Evolutionary conservation across 2,113 vertebrate species (phyloP).

Genomic region (Megalops atlanticus): DNA sequence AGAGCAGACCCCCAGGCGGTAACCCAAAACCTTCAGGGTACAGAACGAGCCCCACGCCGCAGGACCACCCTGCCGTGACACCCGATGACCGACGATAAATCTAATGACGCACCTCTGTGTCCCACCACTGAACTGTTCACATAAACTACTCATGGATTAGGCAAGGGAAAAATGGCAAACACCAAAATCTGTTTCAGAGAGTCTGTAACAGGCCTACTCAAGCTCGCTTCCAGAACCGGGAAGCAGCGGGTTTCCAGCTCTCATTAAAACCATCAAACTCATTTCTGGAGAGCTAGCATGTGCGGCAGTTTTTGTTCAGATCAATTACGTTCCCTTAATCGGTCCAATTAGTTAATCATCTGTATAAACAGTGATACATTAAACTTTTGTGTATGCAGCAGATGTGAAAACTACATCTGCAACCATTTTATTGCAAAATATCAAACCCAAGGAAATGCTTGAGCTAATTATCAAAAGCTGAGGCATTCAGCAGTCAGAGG

Average conservation of each 20-base stretch:
- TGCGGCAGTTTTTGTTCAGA: not conserved
- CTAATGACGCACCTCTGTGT: no score
- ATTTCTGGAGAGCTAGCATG: not conserved
- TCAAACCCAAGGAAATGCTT: not conserved
- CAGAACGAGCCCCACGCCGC: no score
- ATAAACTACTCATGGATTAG: no score
- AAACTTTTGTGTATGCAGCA: not conserved
- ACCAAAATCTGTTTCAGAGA: no score
- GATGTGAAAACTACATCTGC: not conserved
- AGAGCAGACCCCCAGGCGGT: no score
- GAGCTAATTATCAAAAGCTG: not conserved
- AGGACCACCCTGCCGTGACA: no score
- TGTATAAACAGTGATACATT: not conserved
- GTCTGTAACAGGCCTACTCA: no score
- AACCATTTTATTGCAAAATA: not conserved
- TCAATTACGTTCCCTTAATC: not conserved
- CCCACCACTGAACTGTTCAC: no score
- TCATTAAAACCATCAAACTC: not conserved
- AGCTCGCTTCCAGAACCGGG: no score
- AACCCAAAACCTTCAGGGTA: no score
- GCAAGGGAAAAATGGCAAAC: no score
- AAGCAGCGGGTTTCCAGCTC: not conserved
- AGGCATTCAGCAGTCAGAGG: not conserved
- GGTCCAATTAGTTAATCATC: not conserved
- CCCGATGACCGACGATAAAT: no score